Conservation (phyloP, 1,140 invertebrate species). For the Radopholus similis region DNA sequence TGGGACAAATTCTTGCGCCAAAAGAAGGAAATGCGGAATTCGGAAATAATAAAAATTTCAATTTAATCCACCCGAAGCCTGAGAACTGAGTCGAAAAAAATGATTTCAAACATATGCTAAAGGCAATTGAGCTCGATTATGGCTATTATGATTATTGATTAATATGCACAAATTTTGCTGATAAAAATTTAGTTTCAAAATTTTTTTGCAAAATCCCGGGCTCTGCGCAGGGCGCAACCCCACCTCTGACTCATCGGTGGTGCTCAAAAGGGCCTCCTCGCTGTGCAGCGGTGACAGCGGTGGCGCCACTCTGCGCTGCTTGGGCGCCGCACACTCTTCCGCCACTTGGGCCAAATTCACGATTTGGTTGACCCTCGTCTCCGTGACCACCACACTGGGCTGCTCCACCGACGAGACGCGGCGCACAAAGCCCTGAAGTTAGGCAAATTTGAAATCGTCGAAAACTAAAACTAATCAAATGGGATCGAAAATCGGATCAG, state of each 20-base stretch:
- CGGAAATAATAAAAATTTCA: no score
- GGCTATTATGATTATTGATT: no score
- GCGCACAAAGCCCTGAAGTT: neutral
- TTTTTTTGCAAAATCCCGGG: no score
- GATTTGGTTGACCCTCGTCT: neutral
- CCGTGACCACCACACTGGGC: neutral
- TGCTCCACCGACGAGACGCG: neutral
- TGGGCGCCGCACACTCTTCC: neutral
- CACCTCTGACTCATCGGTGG: neutral
- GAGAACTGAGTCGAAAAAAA: no score
- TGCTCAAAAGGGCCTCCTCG: no score
- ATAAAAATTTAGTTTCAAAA: neutral
- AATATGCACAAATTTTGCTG: neutral
- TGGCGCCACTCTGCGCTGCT: no score
- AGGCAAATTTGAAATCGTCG: neutral
- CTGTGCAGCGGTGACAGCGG: neutral
- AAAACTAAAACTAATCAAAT: neutral
- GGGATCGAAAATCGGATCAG: no score
- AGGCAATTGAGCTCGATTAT: no score
- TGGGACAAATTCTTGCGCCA: no score
- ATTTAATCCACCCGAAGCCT: no score
- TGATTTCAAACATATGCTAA: no score
- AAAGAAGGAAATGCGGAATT: no score
- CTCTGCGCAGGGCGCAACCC: neutral
- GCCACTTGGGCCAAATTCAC: neutral